Percentiles rank a stretch among this genome's conserved stretches.
These are phyloP conservation scores for Pectinophora gossypiella DNA, from an alignment of 1,140 invertebrate species.

Conservation along the genomic window DNA sequence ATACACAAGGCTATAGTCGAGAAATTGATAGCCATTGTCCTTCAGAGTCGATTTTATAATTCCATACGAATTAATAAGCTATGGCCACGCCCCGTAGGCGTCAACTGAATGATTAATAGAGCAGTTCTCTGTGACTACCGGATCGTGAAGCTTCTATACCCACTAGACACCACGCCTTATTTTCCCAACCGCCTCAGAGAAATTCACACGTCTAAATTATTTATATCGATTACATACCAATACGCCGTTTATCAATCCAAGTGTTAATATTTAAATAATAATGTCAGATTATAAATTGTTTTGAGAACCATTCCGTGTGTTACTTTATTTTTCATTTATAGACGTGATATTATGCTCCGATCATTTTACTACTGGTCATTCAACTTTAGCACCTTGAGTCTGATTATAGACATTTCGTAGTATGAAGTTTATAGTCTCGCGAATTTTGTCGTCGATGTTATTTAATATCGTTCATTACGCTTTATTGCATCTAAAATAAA, in stretches of 20 bases:
- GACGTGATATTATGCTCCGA: conserved; percentile 11
- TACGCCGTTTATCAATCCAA: conserved; percentile 33
- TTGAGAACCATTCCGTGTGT: conserved; percentile 18
- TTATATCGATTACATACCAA: conserved; percentile 39
- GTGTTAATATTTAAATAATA: conserved; percentile 51
- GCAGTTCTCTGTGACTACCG: conserved; percentile 35
- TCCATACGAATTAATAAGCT: conserved; percentile 65
- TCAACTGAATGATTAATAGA: conserved; percentile 62
- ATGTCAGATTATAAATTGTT: conserved; percentile 43
- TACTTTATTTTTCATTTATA: conserved; percentile 33
- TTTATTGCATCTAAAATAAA: too few species aligned
- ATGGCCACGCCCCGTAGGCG: conserved; percentile 61
- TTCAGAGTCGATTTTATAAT: conserved; percentile 54
- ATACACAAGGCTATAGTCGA: neutral
- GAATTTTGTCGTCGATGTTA: too few species aligned
- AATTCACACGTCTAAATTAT: conserved; percentile 44
- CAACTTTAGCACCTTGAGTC: conserved; percentile 18
- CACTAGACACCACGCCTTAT: conserved; percentile 28
- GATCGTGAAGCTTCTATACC: conserved; percentile 24
- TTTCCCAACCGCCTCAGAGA: conserved; percentile 19
- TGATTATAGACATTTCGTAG: conserved; percentile 1
- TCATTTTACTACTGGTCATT: conserved; percentile 19
- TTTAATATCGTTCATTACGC: too few species aligned
- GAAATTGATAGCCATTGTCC: conserved; percentile 33
- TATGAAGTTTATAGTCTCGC: too few species aligned